Percentiles rank a stretch among this genome's conserved stretches.
Conservation (phyloP, 2,113 vertebrate genomes). For the Elaphurus davidianus region DNA sequence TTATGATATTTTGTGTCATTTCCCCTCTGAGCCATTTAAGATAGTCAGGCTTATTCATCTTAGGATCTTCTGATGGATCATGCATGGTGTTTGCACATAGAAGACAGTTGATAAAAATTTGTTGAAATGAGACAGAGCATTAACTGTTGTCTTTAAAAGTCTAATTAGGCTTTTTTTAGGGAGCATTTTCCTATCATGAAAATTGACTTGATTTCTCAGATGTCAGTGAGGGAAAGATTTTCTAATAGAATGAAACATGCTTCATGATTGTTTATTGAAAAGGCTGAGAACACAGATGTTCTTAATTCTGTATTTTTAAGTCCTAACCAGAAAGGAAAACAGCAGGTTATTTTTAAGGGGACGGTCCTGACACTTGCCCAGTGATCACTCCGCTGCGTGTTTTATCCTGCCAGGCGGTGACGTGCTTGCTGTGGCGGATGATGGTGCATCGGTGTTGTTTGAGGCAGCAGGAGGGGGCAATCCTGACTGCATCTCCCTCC, state of each 20-base stretch:
- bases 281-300: neutral
- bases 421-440: slow-evolving; percentile 87
- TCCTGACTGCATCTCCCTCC: slow-evolving; percentile 86
- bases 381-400: neutral
- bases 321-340: neutral
- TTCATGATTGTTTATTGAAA: neutral
- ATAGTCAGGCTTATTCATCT: neutral
- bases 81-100: neutral
- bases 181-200: neutral
- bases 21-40: neutral
- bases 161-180: neutral
- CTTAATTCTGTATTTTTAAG: neutral
- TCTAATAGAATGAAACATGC: neutral
- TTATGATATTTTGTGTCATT: neutral
- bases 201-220: neutral
- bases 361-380: neutral
- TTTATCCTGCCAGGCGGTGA: slow-evolving; percentile 82
- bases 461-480: slow-evolving; percentile 89
- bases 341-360: neutral
- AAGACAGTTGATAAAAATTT: neutral
- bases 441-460: slow-evolving; percentile 85
- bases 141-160: neutral
- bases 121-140: neutral
- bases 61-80: neutral
- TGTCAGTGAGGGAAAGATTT: neutral